These are phyloP conservation scores for Axinella damicornis DNA, from an alignment of 37 sponge, comb jelly and placozoan genomes.

Conservation along the genomic window DNA sequence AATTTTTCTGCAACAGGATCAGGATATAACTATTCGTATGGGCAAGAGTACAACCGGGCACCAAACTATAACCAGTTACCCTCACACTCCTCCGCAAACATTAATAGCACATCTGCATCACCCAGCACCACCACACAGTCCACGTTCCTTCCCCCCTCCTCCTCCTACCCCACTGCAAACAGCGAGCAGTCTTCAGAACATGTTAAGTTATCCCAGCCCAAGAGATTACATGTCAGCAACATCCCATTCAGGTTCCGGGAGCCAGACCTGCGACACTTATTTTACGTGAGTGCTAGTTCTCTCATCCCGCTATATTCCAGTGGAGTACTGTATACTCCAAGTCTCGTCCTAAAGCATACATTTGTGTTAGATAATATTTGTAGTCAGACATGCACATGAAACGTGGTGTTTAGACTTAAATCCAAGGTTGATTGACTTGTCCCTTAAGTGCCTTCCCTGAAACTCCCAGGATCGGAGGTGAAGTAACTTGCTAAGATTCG, in stretches of 20 bases:
- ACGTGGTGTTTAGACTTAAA: too few species aligned
- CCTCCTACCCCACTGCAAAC: slow-evolving; percentile 2
- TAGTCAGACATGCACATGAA: too few species aligned
- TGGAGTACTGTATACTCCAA: too few species aligned
- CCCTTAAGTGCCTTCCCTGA: too few species aligned
- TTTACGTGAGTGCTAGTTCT: slow-evolving; percentile 93
- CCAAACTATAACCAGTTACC: not conserved
- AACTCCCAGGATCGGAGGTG: too few species aligned
- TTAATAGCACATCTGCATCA: not conserved
- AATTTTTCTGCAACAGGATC: too few species aligned
- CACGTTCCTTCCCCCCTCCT: not conserved
- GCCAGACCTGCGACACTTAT: slow-evolving; percentile 84
- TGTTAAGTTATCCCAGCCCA: slow-evolving; percentile 26
- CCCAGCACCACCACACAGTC: not conserved
- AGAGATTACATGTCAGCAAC: slow-evolving; percentile 95
- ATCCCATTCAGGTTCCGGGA: slow-evolving; percentile 96
- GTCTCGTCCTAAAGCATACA: too few species aligned
- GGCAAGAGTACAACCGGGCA: not conserved
- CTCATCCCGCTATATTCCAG: not conserved
- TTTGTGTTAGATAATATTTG: too few species aligned
- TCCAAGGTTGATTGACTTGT: too few species aligned
- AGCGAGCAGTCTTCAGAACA: slow-evolving; percentile 1
- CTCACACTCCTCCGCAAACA: not conserved
- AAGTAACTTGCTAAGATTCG: too few species aligned
- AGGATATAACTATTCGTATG: too few species aligned